Evolutionary conservation across 2,113 vertebrate genomes (phyloP).

Genomic region (Taxidea taxus): DNA sequence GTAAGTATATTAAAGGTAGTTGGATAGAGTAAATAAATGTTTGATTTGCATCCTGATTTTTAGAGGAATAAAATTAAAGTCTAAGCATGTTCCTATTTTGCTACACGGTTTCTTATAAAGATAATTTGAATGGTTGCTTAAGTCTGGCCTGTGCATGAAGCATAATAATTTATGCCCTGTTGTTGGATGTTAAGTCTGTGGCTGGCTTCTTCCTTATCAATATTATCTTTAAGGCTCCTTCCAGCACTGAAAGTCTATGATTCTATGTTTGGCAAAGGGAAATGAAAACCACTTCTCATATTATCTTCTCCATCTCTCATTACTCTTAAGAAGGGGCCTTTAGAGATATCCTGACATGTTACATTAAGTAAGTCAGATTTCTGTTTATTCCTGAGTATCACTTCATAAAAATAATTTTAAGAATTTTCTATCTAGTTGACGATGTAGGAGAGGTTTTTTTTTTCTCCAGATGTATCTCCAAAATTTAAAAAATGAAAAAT

Average conservation of each 20-base stretch:
- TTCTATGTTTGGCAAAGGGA: neutral
- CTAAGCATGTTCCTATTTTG: neutral
- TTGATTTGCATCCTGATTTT: neutral
- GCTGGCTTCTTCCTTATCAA: neutral
- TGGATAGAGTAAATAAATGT: neutral
- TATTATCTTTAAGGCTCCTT: neutral
- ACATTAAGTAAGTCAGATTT: neutral
- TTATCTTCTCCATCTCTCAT: neutral
- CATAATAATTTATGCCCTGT: neutral
- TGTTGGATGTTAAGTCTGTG: neutral
- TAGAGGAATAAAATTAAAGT: neutral
- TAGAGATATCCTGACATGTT: neutral
- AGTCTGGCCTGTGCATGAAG: neutral
- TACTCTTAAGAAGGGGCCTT: neutral
- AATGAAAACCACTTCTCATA: neutral
- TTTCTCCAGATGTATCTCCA: neutral
- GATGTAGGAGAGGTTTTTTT: neutral
- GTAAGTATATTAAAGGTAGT: neutral
- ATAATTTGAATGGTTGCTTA: neutral
- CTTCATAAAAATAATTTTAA: neutral
- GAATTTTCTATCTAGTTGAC: neutral
- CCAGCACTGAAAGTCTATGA: neutral
- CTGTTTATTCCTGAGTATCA: conserved; percentile 1
- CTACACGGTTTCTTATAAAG: neutral
- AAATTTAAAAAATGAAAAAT: neutral